A percentile compares a stretch with the other conserved stretches of the same genome.
Evolutionary conservation across 2,888 invertebrate genomes (phyloP).

Genomic region (Thecocarcelia acutangulata): DNA sequence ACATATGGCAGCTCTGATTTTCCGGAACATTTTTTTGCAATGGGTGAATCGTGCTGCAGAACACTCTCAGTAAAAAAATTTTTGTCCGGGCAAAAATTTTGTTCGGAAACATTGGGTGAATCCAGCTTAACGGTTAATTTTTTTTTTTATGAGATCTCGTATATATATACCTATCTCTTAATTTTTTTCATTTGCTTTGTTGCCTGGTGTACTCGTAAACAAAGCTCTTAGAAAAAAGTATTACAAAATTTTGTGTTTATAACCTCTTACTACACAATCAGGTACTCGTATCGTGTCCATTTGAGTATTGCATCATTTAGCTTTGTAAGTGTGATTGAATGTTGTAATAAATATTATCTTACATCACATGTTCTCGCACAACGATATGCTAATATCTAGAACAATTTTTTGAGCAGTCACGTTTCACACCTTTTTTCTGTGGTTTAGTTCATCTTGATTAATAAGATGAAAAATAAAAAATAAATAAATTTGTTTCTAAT

Average conservation of each 20-base stretch:
- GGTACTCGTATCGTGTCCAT: constrained; percentile 1
- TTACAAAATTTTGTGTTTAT: not conserved
- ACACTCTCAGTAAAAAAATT: too few species aligned
- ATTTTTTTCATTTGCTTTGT: not conserved
- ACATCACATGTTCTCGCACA: constrained; percentile 45
- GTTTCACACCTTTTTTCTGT: constrained; percentile 59
- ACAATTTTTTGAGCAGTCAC: constrained; percentile 54
- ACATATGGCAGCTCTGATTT: too few species aligned
- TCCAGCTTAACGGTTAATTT: too few species aligned
- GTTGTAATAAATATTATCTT: constrained; percentile 43
- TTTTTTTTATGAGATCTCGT: too few species aligned
- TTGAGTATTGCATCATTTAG: constrained; percentile 36
- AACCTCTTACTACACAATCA: not conserved
- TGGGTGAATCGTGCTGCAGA: too few species aligned
- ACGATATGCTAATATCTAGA: constrained; percentile 49
- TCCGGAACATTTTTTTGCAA: too few species aligned
- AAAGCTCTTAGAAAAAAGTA: too few species aligned
- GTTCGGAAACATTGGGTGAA: too few species aligned
- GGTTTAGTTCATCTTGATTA: constrained; percentile 17
- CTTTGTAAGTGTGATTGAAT: constrained; percentile 6
- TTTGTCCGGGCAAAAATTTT: too few species aligned
- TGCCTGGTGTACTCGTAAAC: too few species aligned
- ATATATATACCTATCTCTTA: too few species aligned
- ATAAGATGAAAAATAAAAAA: constrained; percentile 20
- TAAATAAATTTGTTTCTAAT: constrained; percentile 18